Percentiles rank a stretch among this genome's conserved stretches.
Evolutionary conservation across 1,140 invertebrate genomes (phyloP).

Genomic region (Eufriesea mexicana): DNA sequence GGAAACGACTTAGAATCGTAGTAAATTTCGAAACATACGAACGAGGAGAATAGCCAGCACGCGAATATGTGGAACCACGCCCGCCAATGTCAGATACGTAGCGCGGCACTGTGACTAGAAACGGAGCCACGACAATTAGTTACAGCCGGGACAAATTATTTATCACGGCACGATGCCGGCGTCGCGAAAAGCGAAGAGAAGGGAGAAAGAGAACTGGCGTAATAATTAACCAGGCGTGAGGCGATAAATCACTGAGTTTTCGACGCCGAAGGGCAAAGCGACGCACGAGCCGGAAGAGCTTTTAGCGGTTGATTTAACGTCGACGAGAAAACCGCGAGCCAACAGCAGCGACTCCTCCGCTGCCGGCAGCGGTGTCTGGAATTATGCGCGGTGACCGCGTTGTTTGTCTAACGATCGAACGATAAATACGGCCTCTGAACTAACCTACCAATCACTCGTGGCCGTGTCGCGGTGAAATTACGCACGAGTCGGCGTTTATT

Average conservation of each 20-base stretch:
- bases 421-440: conserved; percentile 45
- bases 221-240: conserved; percentile 33
- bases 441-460: conserved; percentile 21
- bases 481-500: conserved; percentile 38
- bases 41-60: no score
- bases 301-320: conserved; percentile 30
- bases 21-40: not conserved
- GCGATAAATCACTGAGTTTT: conserved; percentile 18
- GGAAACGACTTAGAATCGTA: not conserved
- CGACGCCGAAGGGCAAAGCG: conserved; percentile 7
- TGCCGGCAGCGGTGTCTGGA: not conserved
- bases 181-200: not conserved
- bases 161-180: not conserved
- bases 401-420: conserved; percentile 58
- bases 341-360: not conserved
- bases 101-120: not conserved
- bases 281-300: conserved; percentile 29
- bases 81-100: not conserved
- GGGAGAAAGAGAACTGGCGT: not conserved
- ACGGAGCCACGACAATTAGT: conserved; percentile 51
- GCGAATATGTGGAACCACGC: no score
- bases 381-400: conserved; percentile 54
- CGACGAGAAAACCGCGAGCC: conserved; percentile 3
- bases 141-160: conserved; percentile 41
- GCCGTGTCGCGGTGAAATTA: conserved; percentile 41